Conservation (phyloP, 2,888 invertebrate species). For the Pogonocherus hispidulus region DNA sequence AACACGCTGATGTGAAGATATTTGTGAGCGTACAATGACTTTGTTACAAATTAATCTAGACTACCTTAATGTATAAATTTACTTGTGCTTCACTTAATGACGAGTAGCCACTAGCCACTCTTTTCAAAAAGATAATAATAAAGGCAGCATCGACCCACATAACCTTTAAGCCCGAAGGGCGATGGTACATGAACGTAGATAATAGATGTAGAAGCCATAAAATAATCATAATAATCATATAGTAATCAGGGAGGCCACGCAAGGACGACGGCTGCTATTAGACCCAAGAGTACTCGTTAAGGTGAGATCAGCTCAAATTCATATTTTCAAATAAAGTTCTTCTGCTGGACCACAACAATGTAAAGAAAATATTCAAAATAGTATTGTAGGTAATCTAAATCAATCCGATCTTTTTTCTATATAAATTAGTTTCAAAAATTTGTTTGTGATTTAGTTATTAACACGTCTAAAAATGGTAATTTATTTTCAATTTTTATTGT, state of each 20-base stretch:
- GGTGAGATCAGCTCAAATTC: background rate
- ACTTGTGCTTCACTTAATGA: conserved; percentile 3
- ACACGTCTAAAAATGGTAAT: too few species aligned
- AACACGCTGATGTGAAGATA: too few species aligned
- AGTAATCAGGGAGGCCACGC: conserved; percentile 52
- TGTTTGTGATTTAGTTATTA: too few species aligned
- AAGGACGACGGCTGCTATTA: conserved; percentile 48
- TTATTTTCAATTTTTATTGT: too few species aligned
- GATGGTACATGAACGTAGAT: conserved; percentile 40
- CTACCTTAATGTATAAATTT: background rate
- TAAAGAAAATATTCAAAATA: too few species aligned
- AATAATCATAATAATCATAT: conserved; percentile 57
- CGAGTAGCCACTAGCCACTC: conserved; percentile 10
- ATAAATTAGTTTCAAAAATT: too few species aligned
- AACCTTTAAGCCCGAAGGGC: conserved; percentile 27
- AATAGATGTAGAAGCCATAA: conserved; percentile 54
- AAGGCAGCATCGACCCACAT: conserved; percentile 21
- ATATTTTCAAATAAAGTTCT: background rate
- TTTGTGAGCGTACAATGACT: too few species aligned
- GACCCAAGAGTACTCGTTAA: conserved; percentile 6
- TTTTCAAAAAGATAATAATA: conserved; percentile 15
- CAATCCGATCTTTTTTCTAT: too few species aligned
- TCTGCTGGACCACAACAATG: background rate
- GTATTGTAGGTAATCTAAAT: too few species aligned
- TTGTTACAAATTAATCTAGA: background rate